A percentile compares a stretch with the other conserved stretches of the same genome.
Evolutionary conservation across 2,888 invertebrate genomes (phyloP).

Genomic region (Orthonychiurus folsomi): DNA sequence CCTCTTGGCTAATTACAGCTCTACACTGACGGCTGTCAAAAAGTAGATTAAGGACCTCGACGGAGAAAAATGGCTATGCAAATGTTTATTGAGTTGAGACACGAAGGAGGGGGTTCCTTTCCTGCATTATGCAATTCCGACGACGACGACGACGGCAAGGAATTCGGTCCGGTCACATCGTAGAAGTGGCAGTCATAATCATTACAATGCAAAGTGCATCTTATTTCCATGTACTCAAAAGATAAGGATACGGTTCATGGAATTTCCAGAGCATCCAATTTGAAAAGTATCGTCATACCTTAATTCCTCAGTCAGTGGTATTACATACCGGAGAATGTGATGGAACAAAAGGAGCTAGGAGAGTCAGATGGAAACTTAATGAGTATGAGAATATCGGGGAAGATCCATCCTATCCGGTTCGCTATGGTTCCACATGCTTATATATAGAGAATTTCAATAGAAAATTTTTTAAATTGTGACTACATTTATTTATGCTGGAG

Average conservation of each 20-base stretch:
- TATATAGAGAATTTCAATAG: too few relatives aligned
- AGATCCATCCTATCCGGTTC: not conserved
- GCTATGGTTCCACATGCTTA: not conserved
- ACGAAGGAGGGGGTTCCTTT: not conserved
- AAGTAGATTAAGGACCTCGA: not conserved
- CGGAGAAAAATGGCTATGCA: not conserved
- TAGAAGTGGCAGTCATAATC: too few relatives aligned
- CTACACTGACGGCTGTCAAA: not conserved
- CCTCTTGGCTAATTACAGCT: not conserved
- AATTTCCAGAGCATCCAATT: conserved; percentile 1
- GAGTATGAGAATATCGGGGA: not conserved
- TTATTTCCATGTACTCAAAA: too few relatives aligned
- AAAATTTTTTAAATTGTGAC: not conserved
- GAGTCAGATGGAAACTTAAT: not conserved
- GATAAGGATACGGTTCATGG: not conserved
- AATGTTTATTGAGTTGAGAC: not conserved
- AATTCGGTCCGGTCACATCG: not conserved
- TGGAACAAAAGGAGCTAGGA: not conserved
- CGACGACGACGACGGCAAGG: too few relatives aligned
- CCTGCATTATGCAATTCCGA: too few relatives aligned
- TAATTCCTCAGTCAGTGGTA: too few relatives aligned
- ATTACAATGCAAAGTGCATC: not conserved
- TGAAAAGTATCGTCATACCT: too few relatives aligned
- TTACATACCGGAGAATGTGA: too few relatives aligned
- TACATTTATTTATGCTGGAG: not conserved